Percentiles rank a stretch among this genome's conserved stretches.
Conservation (phyloP, 2,888 invertebrate species). For the Alcis repandata region DNA sequence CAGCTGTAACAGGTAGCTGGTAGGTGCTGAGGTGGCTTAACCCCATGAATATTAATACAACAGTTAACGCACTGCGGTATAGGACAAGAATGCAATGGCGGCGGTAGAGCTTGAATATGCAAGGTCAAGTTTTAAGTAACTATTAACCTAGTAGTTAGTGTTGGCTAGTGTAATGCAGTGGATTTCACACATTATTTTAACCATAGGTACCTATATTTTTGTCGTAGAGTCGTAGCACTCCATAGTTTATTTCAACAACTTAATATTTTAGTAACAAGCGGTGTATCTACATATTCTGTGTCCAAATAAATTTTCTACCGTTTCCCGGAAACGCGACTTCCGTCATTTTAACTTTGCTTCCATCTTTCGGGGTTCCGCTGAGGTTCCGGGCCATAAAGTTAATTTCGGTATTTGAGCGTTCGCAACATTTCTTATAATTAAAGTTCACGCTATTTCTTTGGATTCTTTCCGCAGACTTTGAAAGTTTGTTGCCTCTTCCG, state of each 20-base stretch:
- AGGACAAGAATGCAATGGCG: too few species aligned
- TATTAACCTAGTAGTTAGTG: too few species aligned
- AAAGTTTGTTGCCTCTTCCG: conserved; percentile 48
- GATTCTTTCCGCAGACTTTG: conserved; percentile 19
- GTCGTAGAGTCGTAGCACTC: neutral
- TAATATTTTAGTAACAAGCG: neutral
- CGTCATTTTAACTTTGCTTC: conserved; percentile 23
- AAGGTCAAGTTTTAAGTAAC: too few species aligned
- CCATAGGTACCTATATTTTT: too few species aligned
- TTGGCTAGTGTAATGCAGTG: too few species aligned
- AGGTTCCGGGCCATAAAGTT: conserved; percentile 23
- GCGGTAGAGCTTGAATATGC: too few species aligned
- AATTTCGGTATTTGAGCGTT: conserved; percentile 17
- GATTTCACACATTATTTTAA: too few species aligned
- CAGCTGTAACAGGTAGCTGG: too few species aligned
- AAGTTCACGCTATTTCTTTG: conserved; percentile 16
- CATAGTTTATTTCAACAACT: neutral
- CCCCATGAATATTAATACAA: too few species aligned
- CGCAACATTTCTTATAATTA: conserved; percentile 25
- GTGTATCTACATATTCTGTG: conserved; percentile 5
- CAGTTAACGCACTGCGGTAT: too few species aligned
- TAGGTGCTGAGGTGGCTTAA: too few species aligned
- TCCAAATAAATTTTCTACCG: conserved; percentile 4
- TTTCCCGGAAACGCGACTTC: conserved; percentile 23
- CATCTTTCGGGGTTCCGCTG: conserved; percentile 22